These are phyloP conservation scores for Unio pictorum DNA, from an alignment of 2,888 invertebrate species.

Conservation along the genomic window DNA sequence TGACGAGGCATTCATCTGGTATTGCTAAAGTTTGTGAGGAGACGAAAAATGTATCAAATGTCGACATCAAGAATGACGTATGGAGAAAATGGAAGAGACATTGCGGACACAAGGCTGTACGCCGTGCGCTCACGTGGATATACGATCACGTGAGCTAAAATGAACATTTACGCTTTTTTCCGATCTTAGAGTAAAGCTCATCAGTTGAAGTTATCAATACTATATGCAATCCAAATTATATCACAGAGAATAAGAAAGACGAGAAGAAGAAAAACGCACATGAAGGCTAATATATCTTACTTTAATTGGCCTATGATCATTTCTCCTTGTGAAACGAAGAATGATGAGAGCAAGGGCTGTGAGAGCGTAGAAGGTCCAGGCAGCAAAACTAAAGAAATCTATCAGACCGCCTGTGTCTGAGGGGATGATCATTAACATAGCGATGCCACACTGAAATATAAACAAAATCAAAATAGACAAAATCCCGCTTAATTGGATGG, in stretches of 20 bases:
- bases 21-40: no score
- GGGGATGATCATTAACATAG: constrained; percentile 91
- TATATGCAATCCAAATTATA: no score
- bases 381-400: constrained; percentile 97
- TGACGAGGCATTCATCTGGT: no score
- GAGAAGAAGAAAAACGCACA: background rate
- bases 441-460: constrained; percentile 76
- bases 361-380: constrained; percentile 97
- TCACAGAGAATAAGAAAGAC: background rate
- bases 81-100: no score
- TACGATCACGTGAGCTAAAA: no score
- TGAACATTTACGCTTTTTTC: no score
- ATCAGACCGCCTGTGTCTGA: constrained; percentile 94
- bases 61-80: no score
- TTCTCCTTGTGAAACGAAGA: constrained; percentile 87
- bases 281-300: constrained; percentile 70
- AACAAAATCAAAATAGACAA: background rate
- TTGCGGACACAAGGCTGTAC: no score
- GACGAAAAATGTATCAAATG: no score
- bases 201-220: no score
- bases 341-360: constrained; percentile 93
- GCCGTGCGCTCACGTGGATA: no score
- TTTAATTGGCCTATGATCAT: constrained; percentile 93
- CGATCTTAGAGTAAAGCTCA: no score
- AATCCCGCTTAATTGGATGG: background rate